These are phyloP conservation scores for Boulengeromyrus knoepffleri DNA, from an alignment of 2,113 vertebrate genomes.

Conservation along the genomic window DNA sequence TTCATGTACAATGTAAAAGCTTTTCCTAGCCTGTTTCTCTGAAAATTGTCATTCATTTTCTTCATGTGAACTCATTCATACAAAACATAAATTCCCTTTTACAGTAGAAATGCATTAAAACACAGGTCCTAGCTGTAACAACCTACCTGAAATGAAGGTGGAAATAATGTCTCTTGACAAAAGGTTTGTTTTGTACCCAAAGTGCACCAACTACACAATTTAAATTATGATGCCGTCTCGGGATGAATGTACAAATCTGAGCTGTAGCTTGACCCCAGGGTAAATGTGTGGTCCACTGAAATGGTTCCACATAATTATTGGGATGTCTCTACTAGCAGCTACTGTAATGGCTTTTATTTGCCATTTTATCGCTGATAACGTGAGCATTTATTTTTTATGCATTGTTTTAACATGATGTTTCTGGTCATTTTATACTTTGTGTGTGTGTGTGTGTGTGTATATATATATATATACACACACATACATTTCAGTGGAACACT, in stretches of 20 bases:
- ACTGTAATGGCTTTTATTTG: background rate
- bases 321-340: conserved; percentile 58
- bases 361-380: conserved; percentile 17
- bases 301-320: conserved; percentile 16
- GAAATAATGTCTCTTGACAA: conserved; percentile 3
- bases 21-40: conserved; percentile 35
- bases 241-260: conserved; percentile 55
- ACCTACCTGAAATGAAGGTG: conserved; percentile 17
- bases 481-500: conserved; percentile 4
- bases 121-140: conserved; percentile 31
- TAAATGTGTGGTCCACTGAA: conserved; percentile 30
- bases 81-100: background rate
- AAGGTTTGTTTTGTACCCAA: conserved; percentile 24
- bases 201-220: conserved; percentile 17
- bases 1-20: conserved; percentile 20
- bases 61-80: conserved; percentile 22
- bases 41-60: conserved; percentile 22
- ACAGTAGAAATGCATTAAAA: conserved; percentile 10
- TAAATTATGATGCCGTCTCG: conserved; percentile 35
- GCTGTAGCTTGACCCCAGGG: conserved; percentile 34
- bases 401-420: conserved; percentile 17
- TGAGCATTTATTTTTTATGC: background rate
- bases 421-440: conserved; percentile 24
- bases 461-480: too few species aligned
- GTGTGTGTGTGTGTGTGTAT: background rate